These are phyloP conservation scores for Cydia pomonella DNA, from an alignment of 1,140 invertebrate genomes.

Conservation along the genomic window DNA sequence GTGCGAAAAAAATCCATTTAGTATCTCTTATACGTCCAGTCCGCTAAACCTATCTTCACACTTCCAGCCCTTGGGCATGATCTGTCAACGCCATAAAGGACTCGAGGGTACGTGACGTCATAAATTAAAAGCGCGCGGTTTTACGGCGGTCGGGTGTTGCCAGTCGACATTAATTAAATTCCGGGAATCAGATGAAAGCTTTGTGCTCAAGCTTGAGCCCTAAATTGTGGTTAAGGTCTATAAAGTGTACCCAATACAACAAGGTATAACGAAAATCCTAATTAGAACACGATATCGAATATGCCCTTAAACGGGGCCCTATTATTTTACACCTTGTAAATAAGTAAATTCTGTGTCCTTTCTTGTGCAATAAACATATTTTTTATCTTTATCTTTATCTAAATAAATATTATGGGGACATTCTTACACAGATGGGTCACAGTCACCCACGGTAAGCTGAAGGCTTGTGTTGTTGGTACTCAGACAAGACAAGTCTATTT, in stretches of 20 bases:
- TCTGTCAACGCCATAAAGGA: constrained; percentile 2
- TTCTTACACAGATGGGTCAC: too few species aligned
- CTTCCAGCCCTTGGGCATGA: background rate
- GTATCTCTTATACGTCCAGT: background rate
- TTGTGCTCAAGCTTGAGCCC: background rate
- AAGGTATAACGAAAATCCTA: too few species aligned
- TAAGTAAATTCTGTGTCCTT: too few species aligned
- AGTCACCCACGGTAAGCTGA: too few species aligned
- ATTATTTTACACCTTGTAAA: too few species aligned
- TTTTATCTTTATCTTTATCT: too few species aligned
- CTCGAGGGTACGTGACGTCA: constrained; percentile 9
- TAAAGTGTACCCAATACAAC: background rate
- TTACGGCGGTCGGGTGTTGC: constrained; percentile 18
- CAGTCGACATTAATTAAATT: constrained; percentile 14
- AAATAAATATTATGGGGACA: too few species aligned
- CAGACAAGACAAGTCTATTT: too few species aligned
- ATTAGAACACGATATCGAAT: too few species aligned
- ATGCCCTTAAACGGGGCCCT: too few species aligned
- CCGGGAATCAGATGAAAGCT: background rate
- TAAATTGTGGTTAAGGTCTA: background rate
- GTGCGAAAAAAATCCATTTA: background rate
- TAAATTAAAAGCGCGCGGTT: constrained; percentile 11
- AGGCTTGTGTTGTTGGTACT: too few species aligned
- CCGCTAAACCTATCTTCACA: constrained; percentile 3
- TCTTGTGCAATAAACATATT: too few species aligned